A percentile compares a stretch with the other conserved stretches of the same genome.
phyloP scores from a whole-genome alignment of 2,113 vertebrate species.

The Chitala chitala region DNA sequence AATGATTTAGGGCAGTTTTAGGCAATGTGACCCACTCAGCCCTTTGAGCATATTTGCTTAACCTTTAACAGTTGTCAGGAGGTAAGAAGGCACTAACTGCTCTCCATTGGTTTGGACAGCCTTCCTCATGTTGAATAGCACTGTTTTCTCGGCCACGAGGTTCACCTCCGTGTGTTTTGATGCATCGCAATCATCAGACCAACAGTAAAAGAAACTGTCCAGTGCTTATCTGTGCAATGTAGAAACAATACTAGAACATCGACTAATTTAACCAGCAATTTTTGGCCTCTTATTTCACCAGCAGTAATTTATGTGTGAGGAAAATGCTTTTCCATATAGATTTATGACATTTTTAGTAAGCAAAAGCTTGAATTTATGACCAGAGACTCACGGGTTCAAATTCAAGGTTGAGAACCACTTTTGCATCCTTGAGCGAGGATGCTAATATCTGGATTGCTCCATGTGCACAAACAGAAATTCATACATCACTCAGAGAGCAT shows the following conservation, averaged over 20 bases:
- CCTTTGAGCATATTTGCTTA: not conserved
- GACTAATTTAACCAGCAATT: too few relatives aligned
- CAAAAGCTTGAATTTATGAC: not conserved
- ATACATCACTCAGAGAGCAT: not conserved
- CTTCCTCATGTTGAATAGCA: not conserved
- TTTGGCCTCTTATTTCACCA: not conserved
- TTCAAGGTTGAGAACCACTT: not conserved
- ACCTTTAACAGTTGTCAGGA: not conserved
- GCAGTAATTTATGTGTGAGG: not conserved
- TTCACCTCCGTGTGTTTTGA: not conserved
- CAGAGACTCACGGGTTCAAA: not conserved
- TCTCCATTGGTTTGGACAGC: not conserved
- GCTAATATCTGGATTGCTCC: not conserved
- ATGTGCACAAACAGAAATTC: not conserved
- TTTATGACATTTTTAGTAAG: not conserved
- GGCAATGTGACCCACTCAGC: not conserved
- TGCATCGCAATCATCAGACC: not conserved
- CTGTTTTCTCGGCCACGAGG: not conserved
- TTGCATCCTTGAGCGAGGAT: not conserved
- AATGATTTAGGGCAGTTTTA: constrained; percentile 24
- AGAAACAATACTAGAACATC: too few relatives aligned
- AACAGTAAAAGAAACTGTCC: not conserved
- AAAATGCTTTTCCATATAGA: not conserved
- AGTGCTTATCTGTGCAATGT: too few relatives aligned
- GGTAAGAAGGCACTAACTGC: not conserved